Conservation (phyloP, 2,797 vertebrate genomes). For the Sylvilagus floridanus region DNA sequence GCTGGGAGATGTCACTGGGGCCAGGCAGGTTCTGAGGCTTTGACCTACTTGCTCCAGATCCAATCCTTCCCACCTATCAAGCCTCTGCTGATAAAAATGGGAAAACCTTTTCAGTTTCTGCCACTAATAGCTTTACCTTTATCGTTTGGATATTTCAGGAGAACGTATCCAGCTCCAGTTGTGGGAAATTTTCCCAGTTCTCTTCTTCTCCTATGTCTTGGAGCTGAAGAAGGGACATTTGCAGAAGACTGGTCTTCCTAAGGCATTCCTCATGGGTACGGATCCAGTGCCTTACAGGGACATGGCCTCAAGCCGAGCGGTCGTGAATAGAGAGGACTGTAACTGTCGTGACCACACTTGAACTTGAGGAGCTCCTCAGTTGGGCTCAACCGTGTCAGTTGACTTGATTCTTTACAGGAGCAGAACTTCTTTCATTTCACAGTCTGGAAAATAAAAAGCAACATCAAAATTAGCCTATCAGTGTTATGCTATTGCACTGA, state of each 20-base stretch:
- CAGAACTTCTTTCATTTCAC: constrained; percentile 29
- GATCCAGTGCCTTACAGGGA: not conserved
- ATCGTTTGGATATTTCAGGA: not conserved
- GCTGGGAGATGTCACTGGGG: not conserved
- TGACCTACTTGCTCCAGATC: too few relatives aligned
- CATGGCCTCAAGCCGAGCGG: not conserved
- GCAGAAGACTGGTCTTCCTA: not conserved
- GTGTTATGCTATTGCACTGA: constrained; percentile 8
- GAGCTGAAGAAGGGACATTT: not conserved
- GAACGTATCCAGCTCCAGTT: not conserved
- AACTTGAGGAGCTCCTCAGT: not conserved
- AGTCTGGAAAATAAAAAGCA: not conserved
- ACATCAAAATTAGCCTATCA: constrained; percentile 16
- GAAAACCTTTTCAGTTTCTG: not conserved
- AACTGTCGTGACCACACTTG: not conserved
- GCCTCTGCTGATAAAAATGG: too few relatives aligned
- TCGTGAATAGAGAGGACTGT: not conserved
- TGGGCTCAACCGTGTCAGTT: not conserved
- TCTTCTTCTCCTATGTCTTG: not conserved
- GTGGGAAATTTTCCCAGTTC: not conserved
- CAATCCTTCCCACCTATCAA: too few relatives aligned
- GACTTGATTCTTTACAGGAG: not conserved
- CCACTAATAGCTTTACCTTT: not conserved
- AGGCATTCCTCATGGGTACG: not conserved
- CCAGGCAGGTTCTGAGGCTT: not conserved